phyloP scores from a whole-genome alignment of 2,888 invertebrate species.

The Baccha elongata region DNA sequence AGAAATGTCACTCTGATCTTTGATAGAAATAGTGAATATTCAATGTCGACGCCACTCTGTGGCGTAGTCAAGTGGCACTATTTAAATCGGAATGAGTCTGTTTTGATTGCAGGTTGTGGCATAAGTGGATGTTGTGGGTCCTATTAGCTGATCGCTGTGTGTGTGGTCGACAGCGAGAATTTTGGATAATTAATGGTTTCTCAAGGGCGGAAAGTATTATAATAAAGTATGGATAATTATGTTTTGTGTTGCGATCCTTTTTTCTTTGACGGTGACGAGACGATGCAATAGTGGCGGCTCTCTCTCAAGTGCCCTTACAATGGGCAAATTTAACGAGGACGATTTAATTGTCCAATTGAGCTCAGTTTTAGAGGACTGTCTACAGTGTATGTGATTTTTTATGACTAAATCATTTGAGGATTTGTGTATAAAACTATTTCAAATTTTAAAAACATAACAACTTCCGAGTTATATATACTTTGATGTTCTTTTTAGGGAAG shows the following conservation, averaged over 20 bases:
- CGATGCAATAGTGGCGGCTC: conserved; percentile 16
- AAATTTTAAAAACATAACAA: no score
- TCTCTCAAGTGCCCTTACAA: conserved; percentile 23
- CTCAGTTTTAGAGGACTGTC: not conserved
- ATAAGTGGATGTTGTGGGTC: conserved; percentile 71
- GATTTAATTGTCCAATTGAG: conserved; percentile 42
- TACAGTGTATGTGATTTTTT: not conserved
- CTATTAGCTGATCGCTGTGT: conserved; percentile 56
- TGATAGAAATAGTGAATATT: conserved; percentile 8
- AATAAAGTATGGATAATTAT: conserved; percentile 66
- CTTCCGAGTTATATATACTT: no score
- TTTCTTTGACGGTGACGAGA: conserved; percentile 15
- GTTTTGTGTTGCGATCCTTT: conserved; percentile 52
- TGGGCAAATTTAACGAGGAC: conserved; percentile 26
- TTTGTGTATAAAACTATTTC: conserved; percentile 14
- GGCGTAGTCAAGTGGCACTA: conserved; percentile 75
- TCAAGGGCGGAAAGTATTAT: conserved; percentile 64
- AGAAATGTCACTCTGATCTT: conserved; percentile 34
- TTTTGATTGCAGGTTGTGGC: conserved; percentile 74
- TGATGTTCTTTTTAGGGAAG: no score
- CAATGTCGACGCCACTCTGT: conserved; percentile 71
- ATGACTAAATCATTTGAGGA: not conserved
- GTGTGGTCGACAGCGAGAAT: conserved; percentile 60
- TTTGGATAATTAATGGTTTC: conserved; percentile 68
- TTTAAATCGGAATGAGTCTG: conserved; percentile 74